Evolutionary conservation across 23 tunicate species (phyloP).

Genomic region (Styela clava): DNA sequence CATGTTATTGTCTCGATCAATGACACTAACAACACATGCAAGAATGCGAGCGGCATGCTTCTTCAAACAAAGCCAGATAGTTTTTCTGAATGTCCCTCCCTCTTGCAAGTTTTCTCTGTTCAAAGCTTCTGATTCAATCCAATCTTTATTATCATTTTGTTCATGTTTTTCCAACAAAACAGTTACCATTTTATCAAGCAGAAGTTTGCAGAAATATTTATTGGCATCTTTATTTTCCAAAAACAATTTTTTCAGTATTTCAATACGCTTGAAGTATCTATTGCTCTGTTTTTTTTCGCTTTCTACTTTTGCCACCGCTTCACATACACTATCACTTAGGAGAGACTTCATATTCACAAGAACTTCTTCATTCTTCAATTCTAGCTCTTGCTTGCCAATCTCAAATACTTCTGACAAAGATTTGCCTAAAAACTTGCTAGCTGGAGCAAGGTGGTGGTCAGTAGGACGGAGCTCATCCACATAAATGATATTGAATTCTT

Average conservation of each 20-base stretch:
- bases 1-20: constrained; percentile 47
- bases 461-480: constrained; percentile 54
- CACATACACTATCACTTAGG: constrained; percentile 35
- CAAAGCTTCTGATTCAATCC: constrained; percentile 56
- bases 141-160: no score
- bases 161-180: constrained; percentile 18
- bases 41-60: constrained; percentile 25
- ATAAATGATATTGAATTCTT: constrained; percentile 28
- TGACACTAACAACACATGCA: constrained; percentile 34
- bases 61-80: constrained; percentile 43
- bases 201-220: constrained; percentile 15
- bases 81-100: constrained; percentile 56
- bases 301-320: constrained; percentile 42
- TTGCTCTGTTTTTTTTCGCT: neutral
- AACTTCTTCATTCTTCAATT: neutral
- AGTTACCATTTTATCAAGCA: constrained; percentile 18
- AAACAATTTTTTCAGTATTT: constrained; percentile 30
- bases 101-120: constrained; percentile 46
- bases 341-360: constrained; percentile 11
- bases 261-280: constrained; percentile 26
- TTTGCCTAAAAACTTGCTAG: constrained; percentile 12
- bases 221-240: neutral
- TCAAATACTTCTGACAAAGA: constrained; percentile 37
- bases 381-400: neutral
- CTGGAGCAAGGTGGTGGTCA: constrained; percentile 34